A percentile compares a stretch with the other conserved stretches of the same genome.
phyloP scores from a whole-genome alignment of 2,797 vertebrate genomes.

The Amblyopsis hoosieri region DNA sequence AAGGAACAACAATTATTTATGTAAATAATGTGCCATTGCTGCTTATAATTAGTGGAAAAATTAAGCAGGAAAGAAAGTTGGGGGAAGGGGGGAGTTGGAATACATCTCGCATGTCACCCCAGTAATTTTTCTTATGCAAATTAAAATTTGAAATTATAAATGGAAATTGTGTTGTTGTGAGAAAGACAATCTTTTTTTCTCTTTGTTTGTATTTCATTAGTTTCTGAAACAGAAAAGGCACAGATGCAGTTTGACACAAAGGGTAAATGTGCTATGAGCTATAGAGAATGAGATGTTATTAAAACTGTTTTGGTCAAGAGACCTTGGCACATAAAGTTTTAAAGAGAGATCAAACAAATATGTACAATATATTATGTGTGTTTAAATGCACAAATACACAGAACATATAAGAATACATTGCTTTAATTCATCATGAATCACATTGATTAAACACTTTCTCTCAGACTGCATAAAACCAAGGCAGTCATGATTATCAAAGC shows the following conservation, averaged over 20 bases:
- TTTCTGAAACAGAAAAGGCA: constrained; percentile 60
- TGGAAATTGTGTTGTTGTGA: constrained; percentile 95
- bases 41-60: constrained; percentile 94
- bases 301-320: constrained; percentile 49
- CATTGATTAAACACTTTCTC: constrained; percentile 1
- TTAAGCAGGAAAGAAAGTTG: constrained; percentile 80
- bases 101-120: constrained; percentile 94
- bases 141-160: constrained; percentile 98
- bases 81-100: constrained; percentile 20
- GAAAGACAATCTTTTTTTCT: constrained; percentile 64
- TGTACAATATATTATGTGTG: constrained; percentile 7
- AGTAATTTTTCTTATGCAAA: constrained; percentile 98
- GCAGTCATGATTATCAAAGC: too few species aligned
- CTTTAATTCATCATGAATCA: not conserved
- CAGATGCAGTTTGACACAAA: constrained; percentile 80
- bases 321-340: constrained; percentile 32
- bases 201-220: constrained; percentile 90
- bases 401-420: not conserved
- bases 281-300: constrained; percentile 52
- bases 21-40: constrained; percentile 99
- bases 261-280: constrained; percentile 69
- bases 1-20: constrained; percentile 99
- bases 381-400: not conserved
- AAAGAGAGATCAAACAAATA: constrained; percentile 24
- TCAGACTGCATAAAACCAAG: not conserved